Percentiles rank a stretch among this genome's conserved stretches.
Evolutionary conservation across 2,797 vertebrate genomes (phyloP).

Genomic region (Pseudochirops corinnae): DNA sequence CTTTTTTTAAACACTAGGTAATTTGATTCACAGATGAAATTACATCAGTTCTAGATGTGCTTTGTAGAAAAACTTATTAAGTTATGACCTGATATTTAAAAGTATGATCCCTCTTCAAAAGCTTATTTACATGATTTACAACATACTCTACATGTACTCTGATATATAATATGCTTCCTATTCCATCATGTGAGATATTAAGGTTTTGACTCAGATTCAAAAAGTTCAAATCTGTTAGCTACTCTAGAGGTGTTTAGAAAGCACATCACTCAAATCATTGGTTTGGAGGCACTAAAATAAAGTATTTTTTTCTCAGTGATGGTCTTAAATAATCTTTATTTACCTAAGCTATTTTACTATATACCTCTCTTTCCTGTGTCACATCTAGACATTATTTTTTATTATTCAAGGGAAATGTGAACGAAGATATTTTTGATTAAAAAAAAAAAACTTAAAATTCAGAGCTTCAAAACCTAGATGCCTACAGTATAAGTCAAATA

Average conservation of each 20-base stretch:
- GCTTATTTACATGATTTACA: background rate
- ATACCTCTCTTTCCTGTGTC: background rate
- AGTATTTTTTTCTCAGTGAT: background rate
- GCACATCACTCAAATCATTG: background rate
- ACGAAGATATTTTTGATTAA: constrained; percentile 22
- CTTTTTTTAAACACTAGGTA: background rate
- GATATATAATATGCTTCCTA: background rate
- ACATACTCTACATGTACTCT: background rate
- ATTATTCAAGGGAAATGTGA: constrained; percentile 39
- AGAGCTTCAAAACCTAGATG: background rate
- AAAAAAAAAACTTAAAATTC: background rate
- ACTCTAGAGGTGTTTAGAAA: background rate
- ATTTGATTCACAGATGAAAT: background rate
- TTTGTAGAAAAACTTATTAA: background rate
- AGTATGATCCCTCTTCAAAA: background rate
- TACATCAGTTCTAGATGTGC: background rate
- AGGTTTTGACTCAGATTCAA: background rate
- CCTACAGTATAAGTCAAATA: background rate
- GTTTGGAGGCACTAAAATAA: background rate
- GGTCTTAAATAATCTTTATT: constrained; percentile 1
- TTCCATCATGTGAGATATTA: background rate
- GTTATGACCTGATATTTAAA: background rate
- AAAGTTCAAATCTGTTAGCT: background rate
- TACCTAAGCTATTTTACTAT: constrained; percentile 16
- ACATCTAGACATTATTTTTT: constrained; percentile 8